A percentile compares a stretch with the other conserved stretches of the same genome.
Evolutionary conservation across 92 coral and sea anemone genomes (phyloP).

Genomic region (Isaurus tuberculatus): DNA sequence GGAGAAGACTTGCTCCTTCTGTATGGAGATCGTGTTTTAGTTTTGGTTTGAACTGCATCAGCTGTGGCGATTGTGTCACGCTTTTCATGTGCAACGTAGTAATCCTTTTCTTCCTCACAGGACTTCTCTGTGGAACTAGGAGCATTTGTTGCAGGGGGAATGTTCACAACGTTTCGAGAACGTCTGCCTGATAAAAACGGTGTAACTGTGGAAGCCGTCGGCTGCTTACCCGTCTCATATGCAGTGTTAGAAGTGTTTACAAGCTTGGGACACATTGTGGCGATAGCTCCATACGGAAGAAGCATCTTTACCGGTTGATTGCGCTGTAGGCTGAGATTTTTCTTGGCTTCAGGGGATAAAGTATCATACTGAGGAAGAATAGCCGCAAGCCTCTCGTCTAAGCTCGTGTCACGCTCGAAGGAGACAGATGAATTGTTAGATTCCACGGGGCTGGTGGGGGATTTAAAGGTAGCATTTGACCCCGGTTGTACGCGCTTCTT

Average conservation of each 20-base stretch:
- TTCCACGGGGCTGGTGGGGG: constrained; percentile 33
- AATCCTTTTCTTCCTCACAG: not conserved
- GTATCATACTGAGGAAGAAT: constrained; percentile 66
- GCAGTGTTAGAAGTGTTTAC: not conserved
- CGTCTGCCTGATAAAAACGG: not conserved
- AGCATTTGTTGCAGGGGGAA: not conserved
- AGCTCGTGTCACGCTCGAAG: constrained; percentile 48
- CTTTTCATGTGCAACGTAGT: not conserved
- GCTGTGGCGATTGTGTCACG: not conserved
- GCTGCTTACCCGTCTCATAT: not conserved
- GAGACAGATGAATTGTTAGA: constrained; percentile 18
- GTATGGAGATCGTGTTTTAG: not conserved
- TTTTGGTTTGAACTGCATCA: not conserved
- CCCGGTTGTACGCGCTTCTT: constrained; percentile 70
- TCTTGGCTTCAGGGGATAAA: constrained; percentile 69
- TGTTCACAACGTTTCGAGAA: not conserved
- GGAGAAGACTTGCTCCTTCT: constrained; percentile 18
- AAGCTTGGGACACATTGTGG: constrained; percentile 62
- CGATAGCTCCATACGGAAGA: constrained; percentile 65
- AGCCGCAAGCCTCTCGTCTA: constrained; percentile 71
- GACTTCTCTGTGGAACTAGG: not conserved
- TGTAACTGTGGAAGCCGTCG: not conserved
- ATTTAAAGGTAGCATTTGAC: not conserved
- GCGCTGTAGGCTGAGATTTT: constrained; percentile 66
- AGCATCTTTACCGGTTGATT: constrained; percentile 55